Base-by-base conservation (phyloP, 2,797 vertebrate species). In the Scolopax rusticola region DNA sequence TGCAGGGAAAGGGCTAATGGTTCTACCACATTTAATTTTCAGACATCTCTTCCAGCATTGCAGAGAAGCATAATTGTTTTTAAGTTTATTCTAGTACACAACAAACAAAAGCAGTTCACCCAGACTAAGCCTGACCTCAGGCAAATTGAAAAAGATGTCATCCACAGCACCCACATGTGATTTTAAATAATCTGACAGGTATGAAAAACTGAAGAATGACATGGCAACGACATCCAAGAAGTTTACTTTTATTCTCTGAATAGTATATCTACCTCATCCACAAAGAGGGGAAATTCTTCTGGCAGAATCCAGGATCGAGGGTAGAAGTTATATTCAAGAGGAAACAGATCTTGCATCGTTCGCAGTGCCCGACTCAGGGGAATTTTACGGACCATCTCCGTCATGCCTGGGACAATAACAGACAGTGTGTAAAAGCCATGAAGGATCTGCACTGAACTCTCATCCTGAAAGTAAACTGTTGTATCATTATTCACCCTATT, bases 241-340 rank as follows among this genome's bases (percentile, higher is more conserved):
- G 30, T 53, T 60, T 27, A 60, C 57, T 60, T 60, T 60, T 38
- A 60, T 36, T 38, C 59, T 38, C 59, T 18, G 36, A 60, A 60
- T 27, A 60, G 25, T 38, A 27, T 36, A 60, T 32, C 69, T 97
- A 99, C 99, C 99, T 99, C 98, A 71, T 98, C 88, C 43, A 98
- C 97, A 81, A 99, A 99, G 96, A 98, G 98, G 91, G 99, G 98
- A 94, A 98, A 98, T 81, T 99, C 99, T 27, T 99, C 99, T 0
- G 99, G 99, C 85, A 99, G 98, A 95, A 99, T 99, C 99, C 99
- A 99, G 4, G 99, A 99, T 4, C 99, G 99, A 28, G 99, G 99
- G 92, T 99, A 99, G 98, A 99, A 99, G 98, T 99, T 98, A 63
- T 99, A 99, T 51, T 99, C 99, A 5, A 99, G 98, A 1, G 99